Percentiles rank a stretch among this genome's conserved stretches.
These are phyloP conservation scores for Eupsilia transversa DNA, from an alignment of 2,888 invertebrate genomes.

Conservation along the genomic window DNA sequence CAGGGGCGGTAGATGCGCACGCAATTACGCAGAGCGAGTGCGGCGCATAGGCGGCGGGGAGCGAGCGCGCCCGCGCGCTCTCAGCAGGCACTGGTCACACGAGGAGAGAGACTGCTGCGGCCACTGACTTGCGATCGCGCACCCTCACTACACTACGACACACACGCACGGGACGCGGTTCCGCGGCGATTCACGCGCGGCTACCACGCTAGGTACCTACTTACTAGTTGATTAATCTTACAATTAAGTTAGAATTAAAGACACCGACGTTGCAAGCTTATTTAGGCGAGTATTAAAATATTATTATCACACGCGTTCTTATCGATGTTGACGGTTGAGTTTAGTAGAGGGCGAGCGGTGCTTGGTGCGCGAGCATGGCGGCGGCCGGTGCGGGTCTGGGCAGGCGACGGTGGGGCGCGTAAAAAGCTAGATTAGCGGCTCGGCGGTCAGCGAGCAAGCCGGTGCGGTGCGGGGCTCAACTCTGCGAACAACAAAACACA, in stretches of 20 bases:
- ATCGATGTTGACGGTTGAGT: conserved; percentile 89
- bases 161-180: conserved; percentile 80
- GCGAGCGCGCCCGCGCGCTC: conserved; percentile 87
- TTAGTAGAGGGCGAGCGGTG: conserved; percentile 90
- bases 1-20: conserved; percentile 81
- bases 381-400: conserved; percentile 87
- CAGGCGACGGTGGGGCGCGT: conserved; percentile 88
- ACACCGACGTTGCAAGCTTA: conserved; percentile 90
- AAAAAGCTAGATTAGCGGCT: conserved; percentile 90
- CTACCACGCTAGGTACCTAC: conserved; percentile 72
- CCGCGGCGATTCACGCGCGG: conserved; percentile 76
- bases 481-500: conserved; percentile 91
- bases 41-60: conserved; percentile 88
- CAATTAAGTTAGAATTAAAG: conserved; percentile 88
- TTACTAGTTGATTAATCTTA: conserved; percentile 87
- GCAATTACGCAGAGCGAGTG: conserved; percentile 87
- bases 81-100: conserved; percentile 84
- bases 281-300: conserved; percentile 89
- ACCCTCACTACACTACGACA: conserved; percentile 82
- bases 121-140: conserved; percentile 76
- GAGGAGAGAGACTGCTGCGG: conserved; percentile 70
- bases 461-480: conserved; percentile 90
- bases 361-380: conserved; percentile 89
- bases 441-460: conserved; percentile 90
- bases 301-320: conserved; percentile 90